Evolutionary conservation across 2,888 invertebrate genomes (phyloP), one percentile per base, ranked within the genome.

Genomic region (Drosophila colorata): DNA sequence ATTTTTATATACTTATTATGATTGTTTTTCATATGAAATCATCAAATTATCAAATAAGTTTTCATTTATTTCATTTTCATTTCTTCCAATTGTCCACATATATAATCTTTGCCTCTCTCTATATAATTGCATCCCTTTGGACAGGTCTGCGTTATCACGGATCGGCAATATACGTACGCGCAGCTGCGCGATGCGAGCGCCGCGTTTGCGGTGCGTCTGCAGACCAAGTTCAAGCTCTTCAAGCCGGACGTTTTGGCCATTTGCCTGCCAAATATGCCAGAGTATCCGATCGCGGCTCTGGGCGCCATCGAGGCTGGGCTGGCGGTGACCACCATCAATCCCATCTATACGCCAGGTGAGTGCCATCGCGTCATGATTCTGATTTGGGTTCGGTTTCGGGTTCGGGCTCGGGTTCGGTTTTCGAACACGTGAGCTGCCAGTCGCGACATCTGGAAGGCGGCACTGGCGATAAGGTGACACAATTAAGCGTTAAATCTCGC

Each of bases 251-350:
- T 95, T 0, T 90, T 97, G 0, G 95, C 95, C 0, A 80, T 97
- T 6, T 94, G 96, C 85, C 88, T 96, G 58, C 96, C 96, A 0
- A 97, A 97, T 90, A 85, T 95, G 23, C 96, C 97, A 0, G 97
- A 97, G 91, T 95, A 94, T 86, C 94, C 95, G 0, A 92, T 96
- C 13, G 93, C 94, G 1, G 90, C 94, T 9, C 87, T 96, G 83
- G 97, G 96, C 0, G 93, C 94, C 28, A 82, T 95, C 31, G 95
- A 95, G 81, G 96, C 96, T 43, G 96, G 96, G 0, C 92, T 95
- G 1, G 87, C 94, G 11, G 94, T 95, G 3, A 96, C 96, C 0
- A 95, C 96, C 0, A 93, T 96, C 7, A 97, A 97, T 92, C 96
- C 96, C 0, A 90, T 94, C 67, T 97, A 96, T 85, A 96, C 95